A percentile compares a stretch with the other conserved stretches of the same genome.
Conservation (phyloP, 2,797 vertebrate genomes). For the Setipinna tenuifilis region DNA sequence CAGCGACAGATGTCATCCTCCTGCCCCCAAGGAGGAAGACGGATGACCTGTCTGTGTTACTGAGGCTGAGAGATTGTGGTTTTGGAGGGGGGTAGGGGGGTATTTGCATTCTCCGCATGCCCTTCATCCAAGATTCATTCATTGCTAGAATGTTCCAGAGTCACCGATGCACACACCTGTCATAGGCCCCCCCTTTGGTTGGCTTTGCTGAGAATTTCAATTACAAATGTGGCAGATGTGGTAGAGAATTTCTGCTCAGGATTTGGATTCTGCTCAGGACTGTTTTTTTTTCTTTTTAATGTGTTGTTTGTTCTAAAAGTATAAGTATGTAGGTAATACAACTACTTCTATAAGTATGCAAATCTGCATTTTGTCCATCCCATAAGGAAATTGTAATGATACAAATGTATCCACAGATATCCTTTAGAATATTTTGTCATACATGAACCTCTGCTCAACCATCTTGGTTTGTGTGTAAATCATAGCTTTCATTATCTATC, state of each 20-base stretch:
- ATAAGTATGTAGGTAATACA: no score
- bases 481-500: neutral
- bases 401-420: neutral
- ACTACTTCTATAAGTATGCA: neutral
- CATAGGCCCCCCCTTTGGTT: conserved; percentile 20
- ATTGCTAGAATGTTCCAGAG: conserved; percentile 54
- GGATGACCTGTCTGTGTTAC: conserved; percentile 74
- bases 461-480: neutral
- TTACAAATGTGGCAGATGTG: conserved; percentile 31
- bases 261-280: no score
- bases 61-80: conserved; percentile 74
- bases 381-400: neutral
- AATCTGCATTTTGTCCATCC: neutral
- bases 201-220: conserved; percentile 28
- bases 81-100: conserved; percentile 29
- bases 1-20: conserved; percentile 77
- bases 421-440: neutral
- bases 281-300: conserved; percentile 12
- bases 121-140: conserved; percentile 60
- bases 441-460: neutral
- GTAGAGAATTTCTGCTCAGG: neutral
- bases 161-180: conserved; percentile 37
- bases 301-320: neutral
- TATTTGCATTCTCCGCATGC: conserved; percentile 54
- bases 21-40: conserved; percentile 71